Conservation (phyloP, 2,888 invertebrate genomes). For the Ochropleura leucogaster region DNA sequence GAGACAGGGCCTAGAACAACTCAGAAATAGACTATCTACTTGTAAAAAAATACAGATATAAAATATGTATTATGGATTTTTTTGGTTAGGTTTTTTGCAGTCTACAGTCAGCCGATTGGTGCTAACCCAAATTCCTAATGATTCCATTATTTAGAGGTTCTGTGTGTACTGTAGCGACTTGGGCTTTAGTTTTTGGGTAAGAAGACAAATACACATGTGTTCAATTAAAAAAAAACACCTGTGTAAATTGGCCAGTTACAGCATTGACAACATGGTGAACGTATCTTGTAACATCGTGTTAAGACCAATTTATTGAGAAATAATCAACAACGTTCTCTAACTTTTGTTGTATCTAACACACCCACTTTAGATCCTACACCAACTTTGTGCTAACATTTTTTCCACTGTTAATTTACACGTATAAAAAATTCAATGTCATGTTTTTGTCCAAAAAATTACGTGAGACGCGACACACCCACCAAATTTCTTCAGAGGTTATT, state of each 20-base stretch:
- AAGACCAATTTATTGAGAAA: background rate
- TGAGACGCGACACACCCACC: conserved; percentile 76
- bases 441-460: conserved; percentile 45
- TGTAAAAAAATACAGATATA: background rate
- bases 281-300: background rate
- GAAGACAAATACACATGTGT: background rate
- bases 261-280: conserved; percentile 9
- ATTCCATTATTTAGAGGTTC: background rate
- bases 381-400: conserved; percentile 11
- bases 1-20: background rate
- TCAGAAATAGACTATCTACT: background rate
- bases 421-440: conserved; percentile 64
- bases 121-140: background rate
- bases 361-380: conserved; percentile 29
- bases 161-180: background rate
- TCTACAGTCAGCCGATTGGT: background rate
- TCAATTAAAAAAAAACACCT: conserved; percentile 9
- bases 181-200: no score
- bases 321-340: background rate
- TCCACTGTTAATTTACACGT: conserved; percentile 13
- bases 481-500: conserved; percentile 21
- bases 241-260: conserved; percentile 14
- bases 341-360: conserved; percentile 33
- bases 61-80: background rate
- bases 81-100: background rate